Evolutionary conservation across 2,113 vertebrate genomes (phyloP), one percentile per base, ranked within the genome.

Genomic region (Takifugu flavidus): DNA sequence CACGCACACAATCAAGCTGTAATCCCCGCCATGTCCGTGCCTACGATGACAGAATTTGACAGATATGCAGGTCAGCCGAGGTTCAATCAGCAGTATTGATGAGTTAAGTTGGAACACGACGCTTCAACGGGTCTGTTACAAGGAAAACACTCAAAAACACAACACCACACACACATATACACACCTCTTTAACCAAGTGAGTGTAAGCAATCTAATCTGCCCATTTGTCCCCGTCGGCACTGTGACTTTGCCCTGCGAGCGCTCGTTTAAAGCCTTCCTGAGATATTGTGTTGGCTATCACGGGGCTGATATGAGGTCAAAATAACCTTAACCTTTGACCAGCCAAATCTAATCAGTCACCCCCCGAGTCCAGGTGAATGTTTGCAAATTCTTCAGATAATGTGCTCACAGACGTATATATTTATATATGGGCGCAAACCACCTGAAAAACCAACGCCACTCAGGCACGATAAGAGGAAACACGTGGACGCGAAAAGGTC

Each of bases 401-500:
- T 45, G 44, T 4, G 44, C 34, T 39, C 34, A 45, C 13, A 45
- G 14, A 45, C 44, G 4, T 45, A 45, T 45, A 15, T 45, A 45
- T 45, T 13, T 45, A 45, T 39, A 39, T 13, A 45, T 6, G 44
- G 13, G 14, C 44, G 44, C 44, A 5, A 72, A 74, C 20, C n/a
- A 39, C 34, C 34, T 10, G 34, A 11, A 39, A 34, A 39, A 39
- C 34, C 34, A 39, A 39, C 6, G 34, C 8, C 8, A 10, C 34
- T 39, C 34, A 39, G 34, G 34, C 34, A 6, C 34, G 34, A 39
- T 39, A 39, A 47, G n/a, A 58, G 42, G 46, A 56, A 56, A 59
- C 2, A 68, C 55, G 56, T 44, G 56, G 62, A 65, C 54, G 73
- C 49, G 55, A 55, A 47, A 54, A 49, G 34, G 25, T 56, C 60